A percentile compares a stretch with the other conserved stretches of the same genome.
phyloP scores from a whole-genome alignment of 2,888 invertebrate genomes.

The Sinelater perroti region DNA sequence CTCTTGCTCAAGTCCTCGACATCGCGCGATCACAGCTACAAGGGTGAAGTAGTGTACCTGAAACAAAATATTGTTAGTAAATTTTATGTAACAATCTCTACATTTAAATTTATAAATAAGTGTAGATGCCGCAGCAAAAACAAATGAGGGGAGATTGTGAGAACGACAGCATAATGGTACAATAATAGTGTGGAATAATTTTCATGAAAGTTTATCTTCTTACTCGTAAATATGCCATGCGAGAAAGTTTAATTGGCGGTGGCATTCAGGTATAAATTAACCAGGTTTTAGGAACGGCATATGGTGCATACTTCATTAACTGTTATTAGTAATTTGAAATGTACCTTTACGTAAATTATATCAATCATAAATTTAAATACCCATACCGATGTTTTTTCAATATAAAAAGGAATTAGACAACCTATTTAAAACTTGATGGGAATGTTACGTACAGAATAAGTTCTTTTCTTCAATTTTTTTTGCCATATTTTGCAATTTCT shows the following conservation, averaged over 20 bases:
- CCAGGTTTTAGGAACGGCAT: neutral
- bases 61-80: constrained; percentile 1
- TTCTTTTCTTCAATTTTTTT: no score
- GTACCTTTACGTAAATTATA: no score
- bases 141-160: constrained; percentile 4
- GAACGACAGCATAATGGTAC: constrained; percentile 9
- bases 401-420: no score
- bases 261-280: constrained; percentile 1
- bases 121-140: no score
- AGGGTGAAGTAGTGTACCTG: constrained; percentile 13
- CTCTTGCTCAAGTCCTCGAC: constrained; percentile 52
- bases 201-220: constrained; percentile 19
- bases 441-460: no score
- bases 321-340: no score
- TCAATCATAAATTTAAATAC: no score
- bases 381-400: no score
- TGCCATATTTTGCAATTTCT: no score
- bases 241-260: constrained; percentile 18
- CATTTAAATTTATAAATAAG: constrained; percentile 7
- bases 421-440: no score
- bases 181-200: constrained; percentile 12
- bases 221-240: neutral
- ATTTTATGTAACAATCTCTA: neutral
- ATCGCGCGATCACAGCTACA: constrained; percentile 1
- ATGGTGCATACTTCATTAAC: neutral